Base-by-base conservation (phyloP, 2,797 vertebrate genomes). In the Oceanodroma leucorhoa region DNA sequence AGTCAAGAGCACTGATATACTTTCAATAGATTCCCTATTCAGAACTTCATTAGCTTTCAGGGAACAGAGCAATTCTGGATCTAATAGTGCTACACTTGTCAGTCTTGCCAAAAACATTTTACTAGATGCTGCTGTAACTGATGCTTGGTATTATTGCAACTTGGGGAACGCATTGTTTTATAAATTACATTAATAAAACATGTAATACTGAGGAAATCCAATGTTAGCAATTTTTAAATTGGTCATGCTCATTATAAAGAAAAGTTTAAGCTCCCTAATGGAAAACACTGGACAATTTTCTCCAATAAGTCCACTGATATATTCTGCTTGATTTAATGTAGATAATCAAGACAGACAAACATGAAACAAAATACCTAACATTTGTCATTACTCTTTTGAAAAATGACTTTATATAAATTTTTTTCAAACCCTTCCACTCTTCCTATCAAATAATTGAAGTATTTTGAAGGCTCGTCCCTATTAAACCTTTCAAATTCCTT, bases 31-130 rank as follows among this genome's bases (percentile, higher is more conserved):
- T 85, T 26, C 29, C 41, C 2, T 3, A 8, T 75, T 80, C 60
- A 75, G 58, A 80, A 70, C 79, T 93, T 93, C 66, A 91, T 76
- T 91, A 75, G 90, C 83, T 96, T 79, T 80, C 36, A 81, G 95
- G 89, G 88, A 96, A 12, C 73, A 69, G 79, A 85, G 72, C 55
- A 41, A 5, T 83, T 91, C 83, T 79, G 77, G 32, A 58, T 87
- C 54, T 72, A 24, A 29, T 66, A 71, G 94, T 94, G 95, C 87
- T 94, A 85, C 50, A 61, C 57, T 88, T 82, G 36, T 40, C 46
- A 60, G 29, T 70, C 69, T 53, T 94, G 90, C 94, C 95, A 95
- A 86, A 86, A 93, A 19, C 38, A 8, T 90, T 97, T 95, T 94
- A 95, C 30, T 91, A 58, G 81, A 93, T 93, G 50, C 90, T 89